Percentiles rank a stretch among this genome's conserved stretches.
Evolutionary conservation across 2,888 invertebrate species (phyloP).

Genomic region (Acleris cristana): DNA sequence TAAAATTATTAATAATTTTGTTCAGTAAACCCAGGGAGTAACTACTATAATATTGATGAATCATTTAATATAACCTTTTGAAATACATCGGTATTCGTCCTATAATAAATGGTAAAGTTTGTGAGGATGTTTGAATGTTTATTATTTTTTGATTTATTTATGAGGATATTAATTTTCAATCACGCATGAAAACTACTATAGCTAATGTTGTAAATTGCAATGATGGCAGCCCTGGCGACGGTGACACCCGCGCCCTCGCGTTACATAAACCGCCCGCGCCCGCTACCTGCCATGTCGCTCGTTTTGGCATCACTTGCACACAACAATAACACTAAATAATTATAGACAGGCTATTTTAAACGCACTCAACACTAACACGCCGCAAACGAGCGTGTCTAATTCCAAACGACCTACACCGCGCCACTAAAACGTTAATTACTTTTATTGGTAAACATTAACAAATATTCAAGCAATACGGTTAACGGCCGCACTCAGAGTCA

Average conservation of each 20-base stretch:
- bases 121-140: no score
- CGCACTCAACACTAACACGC: constrained; percentile 55
- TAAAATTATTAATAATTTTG: no score
- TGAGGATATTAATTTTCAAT: no score
- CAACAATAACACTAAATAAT: constrained; percentile 81
- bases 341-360: constrained; percentile 75
- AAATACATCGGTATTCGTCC: no score
- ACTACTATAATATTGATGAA: no score
- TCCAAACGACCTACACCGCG: constrained; percentile 56
- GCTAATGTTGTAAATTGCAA: neutral
- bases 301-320: constrained; percentile 77
- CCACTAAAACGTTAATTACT: constrained; percentile 40
- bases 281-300: constrained; percentile 79
- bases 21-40: no score
- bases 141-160: no score
- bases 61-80: no score
- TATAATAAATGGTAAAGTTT: no score
- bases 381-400: constrained; percentile 57
- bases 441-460: neutral
- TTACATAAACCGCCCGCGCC: constrained; percentile 74
- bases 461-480: neutral
- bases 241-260: constrained; percentile 56
- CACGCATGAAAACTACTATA: no score
- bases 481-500: no score
- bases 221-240: constrained; percentile 26